Evolutionary conservation across 2,113 vertebrate species (phyloP).

Genomic region (Corvus moneduloides): DNA sequence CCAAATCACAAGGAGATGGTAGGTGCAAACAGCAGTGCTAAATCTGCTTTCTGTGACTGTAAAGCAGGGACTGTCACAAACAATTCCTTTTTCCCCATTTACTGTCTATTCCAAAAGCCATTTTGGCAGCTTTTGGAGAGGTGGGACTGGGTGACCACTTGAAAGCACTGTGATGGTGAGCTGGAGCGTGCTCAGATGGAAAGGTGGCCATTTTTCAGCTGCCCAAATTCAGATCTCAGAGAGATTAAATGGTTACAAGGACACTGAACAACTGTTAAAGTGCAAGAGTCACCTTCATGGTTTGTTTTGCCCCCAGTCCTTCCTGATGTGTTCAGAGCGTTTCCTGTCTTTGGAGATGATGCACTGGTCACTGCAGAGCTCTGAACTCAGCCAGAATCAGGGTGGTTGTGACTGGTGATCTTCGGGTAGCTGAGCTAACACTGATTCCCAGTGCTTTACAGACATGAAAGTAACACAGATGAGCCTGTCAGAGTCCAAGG

Average conservation of each 20-base stretch:
- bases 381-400: background rate
- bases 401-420: background rate
- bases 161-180: background rate
- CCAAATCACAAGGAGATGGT: conserved; percentile 99
- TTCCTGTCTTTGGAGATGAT: background rate
- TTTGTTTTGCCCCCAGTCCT: background rate
- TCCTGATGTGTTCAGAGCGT: background rate
- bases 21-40: conserved; percentile 33
- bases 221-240: background rate
- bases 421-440: background rate
- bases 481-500: background rate
- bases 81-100: background rate
- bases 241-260: background rate
- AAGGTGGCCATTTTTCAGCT: background rate
- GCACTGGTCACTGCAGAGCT: background rate
- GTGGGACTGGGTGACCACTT: background rate
- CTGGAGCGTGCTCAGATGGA: background rate
- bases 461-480: fast-evolving
- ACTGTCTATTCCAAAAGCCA: background rate
- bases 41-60: background rate
- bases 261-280: background rate
- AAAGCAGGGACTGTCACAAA: background rate
- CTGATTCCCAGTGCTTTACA: background rate
- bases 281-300: background rate
- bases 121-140: background rate